These are phyloP conservation scores for Silurus asotus DNA, from an alignment of 2,113 vertebrate genomes.

Conservation along the genomic window DNA sequence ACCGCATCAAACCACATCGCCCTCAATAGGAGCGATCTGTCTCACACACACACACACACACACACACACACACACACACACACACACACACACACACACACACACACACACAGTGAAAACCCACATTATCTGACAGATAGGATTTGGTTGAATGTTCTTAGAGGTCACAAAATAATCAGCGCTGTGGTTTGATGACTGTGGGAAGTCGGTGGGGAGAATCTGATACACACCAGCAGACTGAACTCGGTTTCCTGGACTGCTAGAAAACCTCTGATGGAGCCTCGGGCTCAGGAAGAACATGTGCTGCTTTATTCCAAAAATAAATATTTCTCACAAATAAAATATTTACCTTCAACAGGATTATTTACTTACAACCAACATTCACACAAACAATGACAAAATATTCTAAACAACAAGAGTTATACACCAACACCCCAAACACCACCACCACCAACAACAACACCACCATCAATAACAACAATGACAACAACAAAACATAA, in stretches of 20 bases:
- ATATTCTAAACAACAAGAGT: too few species aligned
- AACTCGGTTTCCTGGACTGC: neutral
- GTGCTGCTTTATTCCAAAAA: neutral
- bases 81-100: too few species aligned
- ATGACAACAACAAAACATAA: too few species aligned
- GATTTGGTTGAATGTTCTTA: neutral
- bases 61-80: too few species aligned
- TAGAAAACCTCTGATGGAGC: neutral
- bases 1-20: neutral
- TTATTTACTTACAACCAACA: too few species aligned
- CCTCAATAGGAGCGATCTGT: neutral
- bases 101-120: neutral
- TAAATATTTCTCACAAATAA: too few species aligned
- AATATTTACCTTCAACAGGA: too few species aligned
- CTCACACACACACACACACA: too few species aligned
- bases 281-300: neutral
- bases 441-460: too few species aligned
- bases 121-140: neutral
- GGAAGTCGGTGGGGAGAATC: neutral
- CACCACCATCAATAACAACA: too few species aligned
- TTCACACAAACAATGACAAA: too few species aligned
- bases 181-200: neutral
- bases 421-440: too few species aligned
- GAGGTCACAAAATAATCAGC: neutral
- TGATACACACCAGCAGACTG: neutral